Conservation (phyloP, 2,113 vertebrate genomes). For the Paradoxurus hermaphroditus region DNA sequence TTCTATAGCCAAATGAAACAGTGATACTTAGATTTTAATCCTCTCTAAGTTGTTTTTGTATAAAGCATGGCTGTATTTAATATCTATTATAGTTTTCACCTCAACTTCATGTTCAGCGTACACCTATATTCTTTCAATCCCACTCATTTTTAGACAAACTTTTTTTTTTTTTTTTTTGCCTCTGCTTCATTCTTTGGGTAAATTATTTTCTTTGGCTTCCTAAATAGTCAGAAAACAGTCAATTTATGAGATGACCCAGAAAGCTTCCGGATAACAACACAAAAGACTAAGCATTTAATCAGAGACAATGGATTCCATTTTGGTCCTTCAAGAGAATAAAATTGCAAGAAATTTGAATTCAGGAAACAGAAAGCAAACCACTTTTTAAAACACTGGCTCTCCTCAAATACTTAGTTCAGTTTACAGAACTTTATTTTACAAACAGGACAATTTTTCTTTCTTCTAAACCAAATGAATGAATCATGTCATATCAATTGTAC, state of each 20-base stretch:
- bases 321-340: neutral
- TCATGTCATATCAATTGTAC: neutral
- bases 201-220: slow-evolving; percentile 7
- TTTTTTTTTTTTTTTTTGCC: neutral
- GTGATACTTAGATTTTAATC: neutral
- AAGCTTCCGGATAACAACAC: neutral
- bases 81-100: neutral
- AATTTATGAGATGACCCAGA: neutral
- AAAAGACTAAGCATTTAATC: neutral
- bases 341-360: neutral
- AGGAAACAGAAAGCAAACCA: neutral
- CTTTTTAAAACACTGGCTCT: neutral
- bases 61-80: neutral
- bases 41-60: neutral
- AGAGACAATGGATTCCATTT: neutral
- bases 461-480: slow-evolving; percentile 1
- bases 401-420: neutral
- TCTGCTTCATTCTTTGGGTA: neutral
- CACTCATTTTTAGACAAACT: neutral
- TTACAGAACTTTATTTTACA: neutral
- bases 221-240: neutral
- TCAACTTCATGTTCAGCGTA: neutral
- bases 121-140: neutral
- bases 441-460: neutral
- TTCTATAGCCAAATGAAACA: neutral